These are phyloP conservation scores for Heloderma charlesbogerti DNA, from an alignment of 2,113 vertebrate genomes.

Conservation along the genomic window DNA sequence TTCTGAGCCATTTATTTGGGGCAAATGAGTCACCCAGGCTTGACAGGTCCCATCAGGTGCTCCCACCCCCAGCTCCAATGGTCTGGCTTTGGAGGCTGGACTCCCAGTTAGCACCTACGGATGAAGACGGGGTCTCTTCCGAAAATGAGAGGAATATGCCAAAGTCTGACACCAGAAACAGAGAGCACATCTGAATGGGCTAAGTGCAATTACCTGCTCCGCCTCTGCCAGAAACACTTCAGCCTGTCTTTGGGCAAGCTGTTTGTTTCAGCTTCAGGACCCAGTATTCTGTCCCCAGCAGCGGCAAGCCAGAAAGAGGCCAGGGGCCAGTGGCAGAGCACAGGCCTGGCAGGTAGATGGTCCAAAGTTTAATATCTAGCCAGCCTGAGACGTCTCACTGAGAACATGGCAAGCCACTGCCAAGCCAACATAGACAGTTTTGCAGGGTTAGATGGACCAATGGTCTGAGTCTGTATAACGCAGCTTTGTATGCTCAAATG, in stretches of 20 bases:
- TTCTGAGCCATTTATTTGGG: neutral
- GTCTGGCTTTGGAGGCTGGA: neutral
- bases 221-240: no score
- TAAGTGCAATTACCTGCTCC: no score
- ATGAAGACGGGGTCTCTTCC: no score
- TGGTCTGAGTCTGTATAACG: neutral
- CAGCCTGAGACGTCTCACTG: neutral
- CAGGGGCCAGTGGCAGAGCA: neutral
- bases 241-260: neutral
- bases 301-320: neutral
- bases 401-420: neutral
- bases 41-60: neutral
- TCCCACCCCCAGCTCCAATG: neutral
- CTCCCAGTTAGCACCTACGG: neutral
- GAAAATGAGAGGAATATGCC: neutral
- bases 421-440: neutral
- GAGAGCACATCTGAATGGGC: neutral
- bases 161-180: neutral
- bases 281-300: neutral
- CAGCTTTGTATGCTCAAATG: neutral
- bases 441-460: neutral
- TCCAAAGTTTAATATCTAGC: neutral
- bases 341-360: neutral
- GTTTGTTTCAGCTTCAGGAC: no score
- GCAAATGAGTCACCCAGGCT: neutral